Percentiles rank a stretch among this genome's conserved stretches.
Evolutionary conservation across 2,888 invertebrate genomes (phyloP).

Genomic region (Ormia ochracea): DNA sequence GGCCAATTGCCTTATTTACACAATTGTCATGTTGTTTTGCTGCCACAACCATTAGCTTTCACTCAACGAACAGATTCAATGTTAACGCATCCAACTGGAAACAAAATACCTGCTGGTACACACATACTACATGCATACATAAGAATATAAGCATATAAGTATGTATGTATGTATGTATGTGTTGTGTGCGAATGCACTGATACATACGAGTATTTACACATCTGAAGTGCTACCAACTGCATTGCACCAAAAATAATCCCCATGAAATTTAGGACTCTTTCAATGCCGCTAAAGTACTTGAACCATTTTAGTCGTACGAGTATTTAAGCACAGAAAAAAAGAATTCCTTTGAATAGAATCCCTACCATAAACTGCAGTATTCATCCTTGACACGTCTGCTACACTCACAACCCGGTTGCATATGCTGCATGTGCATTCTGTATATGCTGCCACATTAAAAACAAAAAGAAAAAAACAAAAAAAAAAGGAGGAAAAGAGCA

Average conservation of each 20-base stretch:
- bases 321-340: background rate
- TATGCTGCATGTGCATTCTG: constrained; percentile 48
- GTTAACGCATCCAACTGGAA: no score
- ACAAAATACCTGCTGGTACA: no score
- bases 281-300: constrained; percentile 43
- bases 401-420: constrained; percentile 42
- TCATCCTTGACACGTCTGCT: constrained; percentile 17
- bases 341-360: constrained; percentile 19
- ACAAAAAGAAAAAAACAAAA: background rate
- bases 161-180: no score
- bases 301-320: constrained; percentile 28
- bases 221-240: constrained; percentile 54
- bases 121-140: no score
- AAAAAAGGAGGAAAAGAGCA: background rate
- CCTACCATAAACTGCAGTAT: constrained; percentile 47
- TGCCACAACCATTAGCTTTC: no score
- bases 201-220: no score
- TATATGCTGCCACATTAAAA: no score
- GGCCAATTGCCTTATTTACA: no score
- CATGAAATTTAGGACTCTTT: constrained; percentile 28
- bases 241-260: constrained; percentile 3
- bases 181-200: no score
- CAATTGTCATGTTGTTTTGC: no score
- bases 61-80: no score
- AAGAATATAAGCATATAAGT: no score